These are phyloP conservation scores for Falco berigora DNA, from an alignment of 2,797 vertebrate genomes.

Conservation along the genomic window DNA sequence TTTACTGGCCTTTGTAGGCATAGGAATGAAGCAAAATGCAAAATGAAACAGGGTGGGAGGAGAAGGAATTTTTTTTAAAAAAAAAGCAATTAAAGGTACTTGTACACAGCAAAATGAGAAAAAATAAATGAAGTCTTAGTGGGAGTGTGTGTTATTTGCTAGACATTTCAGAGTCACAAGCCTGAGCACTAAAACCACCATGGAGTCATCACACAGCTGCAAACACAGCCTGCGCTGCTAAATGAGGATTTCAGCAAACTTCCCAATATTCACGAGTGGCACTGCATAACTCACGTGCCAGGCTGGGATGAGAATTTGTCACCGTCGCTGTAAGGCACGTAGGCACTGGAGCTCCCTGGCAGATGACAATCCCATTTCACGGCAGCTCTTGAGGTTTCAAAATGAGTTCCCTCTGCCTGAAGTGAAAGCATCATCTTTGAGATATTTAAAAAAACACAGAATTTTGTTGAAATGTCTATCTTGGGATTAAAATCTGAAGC, in stretches of 20 bases:
- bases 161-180: background rate
- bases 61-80: background rate
- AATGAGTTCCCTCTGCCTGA: background rate
- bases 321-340: background rate
- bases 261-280: background rate
- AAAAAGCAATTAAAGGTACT: background rate
- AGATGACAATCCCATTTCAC: background rate
- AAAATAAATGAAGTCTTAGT: background rate
- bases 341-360: background rate
- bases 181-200: background rate
- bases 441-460: background rate
- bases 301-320: background rate
- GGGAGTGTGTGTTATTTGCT: background rate
- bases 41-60: background rate
- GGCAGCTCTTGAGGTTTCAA: background rate
- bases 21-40: background rate
- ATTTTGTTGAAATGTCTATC: background rate
- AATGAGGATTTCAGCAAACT: background rate
- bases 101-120: background rate
- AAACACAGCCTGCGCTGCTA: background rate
- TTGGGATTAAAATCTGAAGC: background rate
- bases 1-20: background rate
- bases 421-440: background rate
- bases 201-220: fast-evolving
- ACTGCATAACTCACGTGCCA: background rate